Percentiles rank a stretch among this genome's conserved stretches.
phyloP scores from a whole-genome alignment of 2,888 invertebrate genomes.

The Drosophila stalkeri region DNA sequence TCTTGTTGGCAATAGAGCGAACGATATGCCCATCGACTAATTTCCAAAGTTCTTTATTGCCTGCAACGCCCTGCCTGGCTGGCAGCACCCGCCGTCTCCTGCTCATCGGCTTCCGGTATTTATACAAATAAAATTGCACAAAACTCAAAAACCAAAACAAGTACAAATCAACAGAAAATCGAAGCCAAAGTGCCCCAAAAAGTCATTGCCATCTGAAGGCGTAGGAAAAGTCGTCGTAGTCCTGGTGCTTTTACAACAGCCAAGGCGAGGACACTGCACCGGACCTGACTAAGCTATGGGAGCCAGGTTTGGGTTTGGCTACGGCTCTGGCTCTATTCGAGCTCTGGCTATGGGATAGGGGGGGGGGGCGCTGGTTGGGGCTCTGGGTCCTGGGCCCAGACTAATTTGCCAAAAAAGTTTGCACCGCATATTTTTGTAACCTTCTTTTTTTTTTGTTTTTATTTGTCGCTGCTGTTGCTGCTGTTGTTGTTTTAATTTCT shows the following conservation, averaged over 20 bases:
- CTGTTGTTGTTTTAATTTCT: conserved; percentile 76
- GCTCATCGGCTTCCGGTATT: conserved; percentile 80
- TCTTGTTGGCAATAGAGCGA: conserved; percentile 22
- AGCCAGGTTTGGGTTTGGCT: neutral
- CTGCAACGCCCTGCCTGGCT: conserved; percentile 69
- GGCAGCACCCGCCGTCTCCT: neutral
- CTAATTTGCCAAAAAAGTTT: conserved; percentile 84
- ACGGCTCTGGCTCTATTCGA: conserved; percentile 11
- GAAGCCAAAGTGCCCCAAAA: conserved; percentile 60
- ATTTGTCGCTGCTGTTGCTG: conserved; percentile 46
- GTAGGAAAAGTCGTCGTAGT: conserved; percentile 40
- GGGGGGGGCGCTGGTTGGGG: no score
- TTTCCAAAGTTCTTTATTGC: conserved; percentile 80
- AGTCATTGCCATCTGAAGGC: conserved; percentile 67
- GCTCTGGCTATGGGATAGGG: conserved; percentile 16
- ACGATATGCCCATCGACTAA: conserved; percentile 68
- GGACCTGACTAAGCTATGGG: conserved; percentile 37
- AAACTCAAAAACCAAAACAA: conserved; percentile 66
- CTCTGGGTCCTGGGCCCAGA: conserved; percentile 57
- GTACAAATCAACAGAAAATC: conserved; percentile 73
- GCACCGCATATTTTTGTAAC: conserved; percentile 80
- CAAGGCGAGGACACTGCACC: conserved; percentile 44
- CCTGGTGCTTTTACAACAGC: conserved; percentile 35
- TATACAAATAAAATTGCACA: conserved; percentile 80
- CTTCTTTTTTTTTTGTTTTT: conserved; percentile 55